phyloP scores from a whole-genome alignment of 2,113 vertebrate genomes.

The Fulica atra region DNA sequence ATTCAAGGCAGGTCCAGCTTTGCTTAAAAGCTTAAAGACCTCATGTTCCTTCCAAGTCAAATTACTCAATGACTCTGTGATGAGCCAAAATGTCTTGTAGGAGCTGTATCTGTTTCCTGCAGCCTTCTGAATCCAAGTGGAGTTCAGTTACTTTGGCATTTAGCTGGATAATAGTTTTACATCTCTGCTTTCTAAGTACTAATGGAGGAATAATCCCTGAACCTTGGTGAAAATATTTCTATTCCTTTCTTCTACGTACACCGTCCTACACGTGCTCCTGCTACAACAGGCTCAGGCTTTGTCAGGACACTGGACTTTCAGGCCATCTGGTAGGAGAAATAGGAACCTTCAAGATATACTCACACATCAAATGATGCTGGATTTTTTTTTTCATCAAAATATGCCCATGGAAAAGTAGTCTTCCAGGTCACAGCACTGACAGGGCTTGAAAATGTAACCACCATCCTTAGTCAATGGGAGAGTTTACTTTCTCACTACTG shows the following conservation, averaged over 20 bases:
- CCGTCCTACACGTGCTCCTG: fast-evolving
- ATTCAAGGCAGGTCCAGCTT: background rate
- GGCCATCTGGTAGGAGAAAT: background rate
- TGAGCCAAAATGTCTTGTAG: background rate
- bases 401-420: background rate
- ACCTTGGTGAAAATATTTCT: background rate
- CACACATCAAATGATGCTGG: background rate
- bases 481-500: background rate
- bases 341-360: background rate
- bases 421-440: background rate
- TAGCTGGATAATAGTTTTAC: background rate
- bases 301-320: background rate
- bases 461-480: fast-evolving
- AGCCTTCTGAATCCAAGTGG: background rate
- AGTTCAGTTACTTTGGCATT: background rate
- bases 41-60: background rate
- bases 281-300: background rate
- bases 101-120: background rate
- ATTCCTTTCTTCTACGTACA: background rate
- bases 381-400: background rate
- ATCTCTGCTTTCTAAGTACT: background rate
- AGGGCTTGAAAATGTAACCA: background rate
- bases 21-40: background rate
- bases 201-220: background rate
- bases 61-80: background rate